Percentiles rank a stretch among this genome's conserved stretches.
Evolutionary conservation across 1,140 invertebrate genomes (phyloP).

Genomic region (Wasmannia auropunctata): DNA sequence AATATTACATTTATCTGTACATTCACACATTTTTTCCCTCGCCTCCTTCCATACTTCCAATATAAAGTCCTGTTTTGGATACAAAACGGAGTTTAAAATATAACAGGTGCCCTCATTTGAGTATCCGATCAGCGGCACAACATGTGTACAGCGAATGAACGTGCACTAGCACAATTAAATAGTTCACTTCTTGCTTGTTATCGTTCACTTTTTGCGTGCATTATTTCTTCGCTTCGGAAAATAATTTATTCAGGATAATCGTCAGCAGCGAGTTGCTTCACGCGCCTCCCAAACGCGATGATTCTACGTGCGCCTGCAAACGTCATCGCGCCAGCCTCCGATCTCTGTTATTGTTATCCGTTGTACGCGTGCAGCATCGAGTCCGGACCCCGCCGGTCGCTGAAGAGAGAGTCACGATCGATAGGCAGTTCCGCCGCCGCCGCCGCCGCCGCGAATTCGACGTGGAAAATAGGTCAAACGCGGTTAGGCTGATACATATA

Average conservation of each 20-base stretch:
- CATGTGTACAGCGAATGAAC: not conserved
- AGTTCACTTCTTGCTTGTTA: not conserved
- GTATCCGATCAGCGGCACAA: too few species aligned
- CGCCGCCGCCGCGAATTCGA: slow-evolving; percentile 27
- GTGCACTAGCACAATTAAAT: slow-evolving; percentile 4
- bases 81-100: not conserved
- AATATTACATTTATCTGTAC: too few species aligned
- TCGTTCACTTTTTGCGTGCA: not conserved
- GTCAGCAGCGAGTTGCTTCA: not conserved
- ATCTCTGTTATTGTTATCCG: slow-evolving; percentile 55
- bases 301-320: not conserved
- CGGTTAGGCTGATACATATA: slow-evolving; percentile 7
- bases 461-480: slow-evolving; percentile 49
- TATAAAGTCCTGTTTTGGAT: too few species aligned
- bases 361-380: slow-evolving; percentile 26
- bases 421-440: slow-evolving; percentile 17
- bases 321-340: slow-evolving; percentile 33
- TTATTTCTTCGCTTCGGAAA: not conserved
- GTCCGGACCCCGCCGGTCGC: slow-evolving; percentile 2
- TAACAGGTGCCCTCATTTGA: too few species aligned
- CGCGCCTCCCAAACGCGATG: not conserved
- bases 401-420: slow-evolving; percentile 44
- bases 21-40: too few species aligned
- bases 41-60: too few species aligned
- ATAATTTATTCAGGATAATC: slow-evolving; percentile 1